phyloP scores from a whole-genome alignment of 2,113 vertebrate genomes.

The Ciconia boyciana region DNA sequence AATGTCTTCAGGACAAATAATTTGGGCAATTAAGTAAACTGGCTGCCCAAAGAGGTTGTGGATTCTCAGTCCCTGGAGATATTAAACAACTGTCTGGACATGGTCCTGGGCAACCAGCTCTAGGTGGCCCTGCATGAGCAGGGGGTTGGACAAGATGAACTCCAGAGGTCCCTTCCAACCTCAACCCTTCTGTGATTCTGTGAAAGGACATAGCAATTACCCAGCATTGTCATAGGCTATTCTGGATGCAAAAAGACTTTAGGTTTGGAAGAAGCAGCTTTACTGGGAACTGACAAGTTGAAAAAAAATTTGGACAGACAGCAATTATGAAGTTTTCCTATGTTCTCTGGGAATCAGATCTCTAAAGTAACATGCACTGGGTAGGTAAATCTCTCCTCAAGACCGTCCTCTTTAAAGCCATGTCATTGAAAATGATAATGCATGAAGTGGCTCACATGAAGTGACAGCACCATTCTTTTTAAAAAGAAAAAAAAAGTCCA shows the following conservation, averaged over 20 bases:
- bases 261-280: conserved; percentile 45
- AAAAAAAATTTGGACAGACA: neutral
- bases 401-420: neutral
- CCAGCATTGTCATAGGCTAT: neutral
- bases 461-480: neutral
- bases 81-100: neutral
- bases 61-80: neutral
- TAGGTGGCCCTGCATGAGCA: neutral
- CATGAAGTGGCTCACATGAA: neutral
- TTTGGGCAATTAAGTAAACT: neutral
- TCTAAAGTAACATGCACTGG: rapidly evolving
- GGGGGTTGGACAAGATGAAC: neutral
- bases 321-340: neutral
- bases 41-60: neutral
- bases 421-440: neutral
- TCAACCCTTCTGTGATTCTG: neutral
- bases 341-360: neutral
- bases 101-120: neutral
- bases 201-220: conserved; percentile 8
- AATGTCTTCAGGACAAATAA: neutral
- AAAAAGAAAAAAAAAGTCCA: neutral
- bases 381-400: neutral
- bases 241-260: conserved; percentile 23
- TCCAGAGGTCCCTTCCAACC: neutral
- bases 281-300: conserved; percentile 36